Evolutionary conservation across 2,888 invertebrate species (phyloP).

Genomic region (Mesochorus sp.): DNA sequence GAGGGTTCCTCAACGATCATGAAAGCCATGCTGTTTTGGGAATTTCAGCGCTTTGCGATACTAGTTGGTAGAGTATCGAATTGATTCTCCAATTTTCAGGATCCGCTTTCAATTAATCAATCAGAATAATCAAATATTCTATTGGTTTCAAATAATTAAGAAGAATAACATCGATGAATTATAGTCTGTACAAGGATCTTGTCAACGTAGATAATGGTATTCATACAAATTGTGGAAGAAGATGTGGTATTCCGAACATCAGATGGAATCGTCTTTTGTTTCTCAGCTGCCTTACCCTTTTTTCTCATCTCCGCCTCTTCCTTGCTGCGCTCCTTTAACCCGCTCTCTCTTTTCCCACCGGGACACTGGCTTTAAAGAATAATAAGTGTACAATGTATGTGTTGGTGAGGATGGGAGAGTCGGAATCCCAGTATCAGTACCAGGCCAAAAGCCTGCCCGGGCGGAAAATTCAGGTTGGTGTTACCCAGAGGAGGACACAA

Average conservation of each 20-base stretch:
- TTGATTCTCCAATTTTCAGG: background rate
- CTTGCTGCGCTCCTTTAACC: background rate
- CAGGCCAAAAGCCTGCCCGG: constrained; percentile 34
- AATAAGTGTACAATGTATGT: constrained; percentile 51
- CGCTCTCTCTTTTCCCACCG: constrained; percentile 10
- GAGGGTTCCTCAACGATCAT: background rate
- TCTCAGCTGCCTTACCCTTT: constrained; percentile 24
- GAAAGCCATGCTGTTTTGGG: background rate
- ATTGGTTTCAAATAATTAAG: too few relatives aligned
- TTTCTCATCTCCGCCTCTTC: background rate
- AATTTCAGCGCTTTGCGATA: background rate
- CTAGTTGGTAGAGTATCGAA: background rate
- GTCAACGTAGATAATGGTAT: constrained; percentile 5
- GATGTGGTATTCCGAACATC: constrained; percentile 30
- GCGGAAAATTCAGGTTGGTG: constrained; percentile 30
- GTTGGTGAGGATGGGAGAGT: background rate
- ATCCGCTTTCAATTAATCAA: background rate
- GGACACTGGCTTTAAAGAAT: constrained; percentile 54
- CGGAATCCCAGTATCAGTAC: constrained; percentile 13
- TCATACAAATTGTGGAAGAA: constrained; percentile 33
- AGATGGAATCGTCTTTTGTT: constrained; percentile 49
- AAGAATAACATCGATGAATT: background rate
- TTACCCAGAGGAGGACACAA: constrained; percentile 14
- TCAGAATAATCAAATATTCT: too few relatives aligned
- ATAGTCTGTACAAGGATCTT: background rate